Percentiles rank a stretch among this genome's conserved stretches.
phyloP scores from a whole-genome alignment of 2,797 vertebrate species.

The Lycodopsis pacificus region DNA sequence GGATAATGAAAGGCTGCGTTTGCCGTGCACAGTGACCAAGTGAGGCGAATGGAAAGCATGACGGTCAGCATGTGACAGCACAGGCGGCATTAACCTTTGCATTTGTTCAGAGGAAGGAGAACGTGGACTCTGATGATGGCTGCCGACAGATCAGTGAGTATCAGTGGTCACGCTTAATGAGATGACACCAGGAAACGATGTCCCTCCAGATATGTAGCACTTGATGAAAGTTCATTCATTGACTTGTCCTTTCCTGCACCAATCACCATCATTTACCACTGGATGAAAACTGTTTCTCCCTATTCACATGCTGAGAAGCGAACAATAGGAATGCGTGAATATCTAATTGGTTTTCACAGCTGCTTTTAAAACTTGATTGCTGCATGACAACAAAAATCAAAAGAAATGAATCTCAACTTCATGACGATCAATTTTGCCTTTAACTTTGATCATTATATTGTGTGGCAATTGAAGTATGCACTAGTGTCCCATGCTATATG shows the following conservation, averaged over 20 bases:
- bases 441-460: slow-evolving; percentile 12
- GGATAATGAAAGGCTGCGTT: slow-evolving; percentile 29
- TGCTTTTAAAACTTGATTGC: slow-evolving; percentile 12
- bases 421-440: background rate
- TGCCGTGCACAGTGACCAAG: background rate
- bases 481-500: background rate
- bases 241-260: slow-evolving; percentile 33
- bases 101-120: slow-evolving; percentile 37
- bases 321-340: slow-evolving; percentile 12
- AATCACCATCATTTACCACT: slow-evolving; percentile 49
- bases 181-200: slow-evolving; percentile 45
- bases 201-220: slow-evolving; percentile 47
- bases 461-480: background rate
- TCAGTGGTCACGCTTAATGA: slow-evolving; percentile 57
- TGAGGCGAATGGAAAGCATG: slow-evolving; percentile 32
- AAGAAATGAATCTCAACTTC: slow-evolving; percentile 7
- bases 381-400: slow-evolving; percentile 6
- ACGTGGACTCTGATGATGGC: slow-evolving; percentile 24
- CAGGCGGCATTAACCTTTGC: slow-evolving; percentile 56
- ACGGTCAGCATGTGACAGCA: slow-evolving; percentile 33
- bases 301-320: slow-evolving; percentile 16
- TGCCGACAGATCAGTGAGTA: slow-evolving; percentile 31
- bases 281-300: slow-evolving; percentile 40
- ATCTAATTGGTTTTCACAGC: slow-evolving; percentile 17
- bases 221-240: slow-evolving; percentile 47